Conservation (phyloP, 1,140 invertebrate species). For the Dendrolimus kikuchii region DNA sequence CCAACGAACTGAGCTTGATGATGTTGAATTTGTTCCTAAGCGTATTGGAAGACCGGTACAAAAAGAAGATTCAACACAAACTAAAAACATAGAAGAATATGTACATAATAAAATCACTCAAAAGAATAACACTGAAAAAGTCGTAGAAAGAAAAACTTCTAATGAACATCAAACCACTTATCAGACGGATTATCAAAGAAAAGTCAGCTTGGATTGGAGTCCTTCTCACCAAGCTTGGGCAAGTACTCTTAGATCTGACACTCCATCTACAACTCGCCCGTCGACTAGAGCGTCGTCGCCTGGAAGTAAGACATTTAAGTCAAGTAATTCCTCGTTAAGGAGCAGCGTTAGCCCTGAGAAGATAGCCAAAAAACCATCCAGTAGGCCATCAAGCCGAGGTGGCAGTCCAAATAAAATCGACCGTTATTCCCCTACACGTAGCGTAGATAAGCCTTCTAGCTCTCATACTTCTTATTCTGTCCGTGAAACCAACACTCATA, state of each 20-base stretch:
- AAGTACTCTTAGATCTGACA: conserved; percentile 76
- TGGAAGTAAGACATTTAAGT: conserved; percentile 57
- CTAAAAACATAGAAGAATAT: not conserved
- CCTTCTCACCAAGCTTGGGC: conserved; percentile 82
- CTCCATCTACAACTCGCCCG: conserved; percentile 59
- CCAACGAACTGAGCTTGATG: too few relatives aligned
- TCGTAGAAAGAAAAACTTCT: conserved; percentile 31
- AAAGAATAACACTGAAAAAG: conserved; percentile 37
- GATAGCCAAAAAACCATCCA: conserved; percentile 39
- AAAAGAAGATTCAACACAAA: too few relatives aligned
- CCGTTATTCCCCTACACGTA: conserved; percentile 38
- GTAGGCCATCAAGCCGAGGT: conserved; percentile 45
- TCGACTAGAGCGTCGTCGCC: conserved; percentile 62
- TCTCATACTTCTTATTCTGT: conserved; percentile 38
- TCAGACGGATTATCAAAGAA: conserved; percentile 72
- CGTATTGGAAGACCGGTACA: too few relatives aligned
- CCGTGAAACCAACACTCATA: conserved; percentile 37
- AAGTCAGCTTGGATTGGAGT: conserved; percentile 76
- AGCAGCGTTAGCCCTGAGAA: conserved; percentile 74
- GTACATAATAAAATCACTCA: conserved; percentile 24
- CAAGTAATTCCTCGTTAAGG: conserved; percentile 65
- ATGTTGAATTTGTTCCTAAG: too few relatives aligned
- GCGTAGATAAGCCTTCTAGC: conserved; percentile 33
- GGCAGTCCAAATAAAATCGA: conserved; percentile 54
- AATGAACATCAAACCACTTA: conserved; percentile 76